Evolutionary conservation across 2,797 vertebrate species (phyloP).

Genomic region (Scyliorhinus canicula): DNA sequence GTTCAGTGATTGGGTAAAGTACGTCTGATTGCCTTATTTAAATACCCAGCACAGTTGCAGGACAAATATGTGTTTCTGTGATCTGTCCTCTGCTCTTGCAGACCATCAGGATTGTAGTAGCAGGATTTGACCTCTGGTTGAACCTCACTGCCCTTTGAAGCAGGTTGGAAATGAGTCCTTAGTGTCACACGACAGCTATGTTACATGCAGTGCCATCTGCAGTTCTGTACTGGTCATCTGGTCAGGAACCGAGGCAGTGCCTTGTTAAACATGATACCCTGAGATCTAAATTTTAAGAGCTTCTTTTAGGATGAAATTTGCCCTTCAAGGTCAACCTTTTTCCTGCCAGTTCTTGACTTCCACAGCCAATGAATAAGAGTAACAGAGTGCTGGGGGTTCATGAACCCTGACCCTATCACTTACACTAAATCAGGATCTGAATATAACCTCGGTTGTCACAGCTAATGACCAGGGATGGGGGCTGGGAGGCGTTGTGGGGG

Average conservation of each 20-base stretch:
- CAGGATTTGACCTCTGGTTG: constrained; percentile 52
- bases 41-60: constrained; percentile 29
- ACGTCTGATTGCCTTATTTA: constrained; percentile 31
- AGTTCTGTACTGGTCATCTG: constrained; percentile 64
- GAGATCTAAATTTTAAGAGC: constrained; percentile 67
- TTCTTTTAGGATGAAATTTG: constrained; percentile 67
- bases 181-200: constrained; percentile 59
- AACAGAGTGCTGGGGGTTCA: constrained; percentile 59
- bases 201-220: constrained; percentile 64
- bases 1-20: not conserved
- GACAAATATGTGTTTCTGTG: constrained; percentile 38
- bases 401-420: constrained; percentile 28
- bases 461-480: not conserved
- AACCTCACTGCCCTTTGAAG: constrained; percentile 52
- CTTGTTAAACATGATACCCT: constrained; percentile 68
- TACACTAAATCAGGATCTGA: constrained; percentile 35
- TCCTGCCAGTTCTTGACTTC: constrained; percentile 53
- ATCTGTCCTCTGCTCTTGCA: constrained; percentile 65
- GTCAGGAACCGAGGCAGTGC: constrained; percentile 52
- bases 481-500: not conserved
- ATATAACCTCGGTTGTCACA: constrained; percentile 11
- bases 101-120: constrained; percentile 41
- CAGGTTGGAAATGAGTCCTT: constrained; percentile 51
- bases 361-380: constrained; percentile 60
- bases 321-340: constrained; percentile 59